Percentiles rank a stretch among this genome's conserved stretches.
phyloP scores from a whole-genome alignment of 2,888 invertebrate species.

The Acronicta aceris region DNA sequence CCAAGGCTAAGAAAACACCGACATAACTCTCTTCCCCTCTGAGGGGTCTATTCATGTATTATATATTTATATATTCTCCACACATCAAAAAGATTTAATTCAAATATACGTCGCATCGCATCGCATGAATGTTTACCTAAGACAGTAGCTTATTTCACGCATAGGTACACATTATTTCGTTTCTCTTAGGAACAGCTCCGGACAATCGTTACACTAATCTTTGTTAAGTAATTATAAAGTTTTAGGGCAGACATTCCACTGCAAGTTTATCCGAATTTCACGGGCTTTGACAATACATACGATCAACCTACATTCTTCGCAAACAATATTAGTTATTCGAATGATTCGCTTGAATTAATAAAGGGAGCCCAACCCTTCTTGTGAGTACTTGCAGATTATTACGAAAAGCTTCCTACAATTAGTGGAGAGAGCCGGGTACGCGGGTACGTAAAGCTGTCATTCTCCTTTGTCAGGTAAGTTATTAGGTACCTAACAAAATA shows the following conservation, averaged over 20 bases:
- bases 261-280: conserved; percentile 26
- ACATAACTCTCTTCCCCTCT: too few species aligned
- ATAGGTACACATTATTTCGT: too few species aligned
- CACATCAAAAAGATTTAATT: too few species aligned
- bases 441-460: conserved; percentile 49
- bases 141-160: too few species aligned
- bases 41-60: too few species aligned
- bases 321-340: conserved; percentile 42
- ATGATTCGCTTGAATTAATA: conserved; percentile 48
- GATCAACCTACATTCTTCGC: conserved; percentile 31
- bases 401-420: conserved; percentile 51
- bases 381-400: conserved; percentile 44
- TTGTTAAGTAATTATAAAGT: conserved; percentile 53
- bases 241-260: conserved; percentile 39
- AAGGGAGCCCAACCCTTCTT: conserved; percentile 39
- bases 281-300: conserved; percentile 18
- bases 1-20: too few species aligned
- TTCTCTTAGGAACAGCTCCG: too few species aligned
- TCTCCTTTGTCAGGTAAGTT: conserved; percentile 57
- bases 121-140: too few species aligned
- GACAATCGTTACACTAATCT: conserved; percentile 41
- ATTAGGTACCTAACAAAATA: conserved; percentile 56
- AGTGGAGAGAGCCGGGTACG: conserved; percentile 46
- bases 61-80: too few species aligned
- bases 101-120: too few species aligned